phyloP scores from a whole-genome alignment of 2,113 vertebrate species.

The Fulica atra region DNA sequence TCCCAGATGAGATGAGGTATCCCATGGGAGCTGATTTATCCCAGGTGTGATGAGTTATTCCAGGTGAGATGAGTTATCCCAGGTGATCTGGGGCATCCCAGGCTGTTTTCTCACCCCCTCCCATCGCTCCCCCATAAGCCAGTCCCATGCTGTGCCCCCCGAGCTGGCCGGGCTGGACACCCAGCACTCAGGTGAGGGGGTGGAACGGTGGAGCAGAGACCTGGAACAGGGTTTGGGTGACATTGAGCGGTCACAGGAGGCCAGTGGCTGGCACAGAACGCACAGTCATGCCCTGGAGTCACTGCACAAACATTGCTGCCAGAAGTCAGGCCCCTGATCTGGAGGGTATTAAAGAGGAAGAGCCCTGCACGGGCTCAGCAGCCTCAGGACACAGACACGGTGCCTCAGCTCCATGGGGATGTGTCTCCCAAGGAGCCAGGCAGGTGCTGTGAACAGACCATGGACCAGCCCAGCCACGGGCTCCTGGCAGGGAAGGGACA shows the following conservation, averaged over 20 bases:
- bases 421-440: background rate
- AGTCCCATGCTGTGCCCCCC: too few relatives aligned
- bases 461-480: too few relatives aligned
- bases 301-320: background rate
- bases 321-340: background rate
- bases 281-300: background rate
- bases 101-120: too few relatives aligned
- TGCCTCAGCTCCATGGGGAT: background rate
- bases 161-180: too few relatives aligned
- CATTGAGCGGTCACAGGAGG: background rate
- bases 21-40: too few relatives aligned
- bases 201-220: background rate
- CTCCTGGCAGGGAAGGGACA: background rate
- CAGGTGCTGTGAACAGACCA: background rate
- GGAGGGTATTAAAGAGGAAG: background rate
- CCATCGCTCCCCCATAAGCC: too few relatives aligned
- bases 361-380: background rate
- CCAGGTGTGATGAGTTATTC: too few relatives aligned
- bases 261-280: background rate
- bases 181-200: background rate
- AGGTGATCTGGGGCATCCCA: too few relatives aligned
- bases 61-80: too few relatives aligned
- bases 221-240: background rate
- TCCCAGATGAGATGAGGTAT: too few relatives aligned
- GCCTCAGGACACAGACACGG: rapidly evolving